Evolutionary conservation across 2,113 vertebrate species (phyloP).

Genomic region (Passer montanus): DNA sequence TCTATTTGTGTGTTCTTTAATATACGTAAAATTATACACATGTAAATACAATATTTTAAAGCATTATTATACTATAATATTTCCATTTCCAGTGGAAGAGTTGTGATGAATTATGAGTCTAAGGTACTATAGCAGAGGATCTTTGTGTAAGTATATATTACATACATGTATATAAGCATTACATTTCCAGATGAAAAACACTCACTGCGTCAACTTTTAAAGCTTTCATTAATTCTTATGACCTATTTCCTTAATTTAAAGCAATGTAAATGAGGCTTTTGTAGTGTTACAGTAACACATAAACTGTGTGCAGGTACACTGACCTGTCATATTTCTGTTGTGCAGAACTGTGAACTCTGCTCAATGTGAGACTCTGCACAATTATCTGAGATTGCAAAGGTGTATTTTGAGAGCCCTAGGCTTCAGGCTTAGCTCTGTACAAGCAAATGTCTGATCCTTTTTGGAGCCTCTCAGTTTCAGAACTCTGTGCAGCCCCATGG

Average conservation of each 20-base stretch:
- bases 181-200: not conserved
- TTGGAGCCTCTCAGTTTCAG: not conserved
- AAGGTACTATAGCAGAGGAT: not conserved
- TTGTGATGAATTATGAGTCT: not conserved
- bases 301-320: not conserved
- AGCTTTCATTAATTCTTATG: not conserved
- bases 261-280: not conserved
- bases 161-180: not conserved
- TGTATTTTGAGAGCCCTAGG: not conserved
- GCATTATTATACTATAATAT: not conserved
- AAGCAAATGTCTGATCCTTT: not conserved
- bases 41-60: not conserved
- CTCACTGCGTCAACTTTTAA: not conserved
- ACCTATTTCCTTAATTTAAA: not conserved
- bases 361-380: not conserved
- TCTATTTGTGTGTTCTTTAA: not conserved
- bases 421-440: not conserved
- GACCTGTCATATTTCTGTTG: not conserved
- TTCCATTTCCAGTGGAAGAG: not conserved
- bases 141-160: not conserved
- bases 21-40: not conserved
- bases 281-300: not conserved
- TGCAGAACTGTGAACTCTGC: not conserved
- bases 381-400: not conserved
- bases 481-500: not conserved